phyloP scores from a whole-genome alignment of 2,797 vertebrate genomes.

The Balearica regulorum region DNA sequence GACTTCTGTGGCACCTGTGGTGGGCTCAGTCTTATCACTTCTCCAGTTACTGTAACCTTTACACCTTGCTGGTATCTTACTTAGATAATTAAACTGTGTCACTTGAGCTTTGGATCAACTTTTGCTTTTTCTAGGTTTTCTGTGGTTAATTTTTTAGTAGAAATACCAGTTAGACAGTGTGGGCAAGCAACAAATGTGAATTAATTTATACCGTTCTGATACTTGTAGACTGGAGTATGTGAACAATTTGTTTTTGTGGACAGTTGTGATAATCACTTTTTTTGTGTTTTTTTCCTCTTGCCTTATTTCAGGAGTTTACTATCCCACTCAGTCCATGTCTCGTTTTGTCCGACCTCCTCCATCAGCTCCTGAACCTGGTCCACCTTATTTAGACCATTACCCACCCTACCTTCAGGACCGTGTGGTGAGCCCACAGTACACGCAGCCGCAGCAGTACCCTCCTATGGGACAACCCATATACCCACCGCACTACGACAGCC shows the following conservation, averaged over 20 bases:
- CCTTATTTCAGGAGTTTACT: constrained; percentile 82
- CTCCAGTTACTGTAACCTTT: not conserved
- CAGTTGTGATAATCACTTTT: not conserved
- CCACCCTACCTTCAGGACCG: constrained; percentile 85
- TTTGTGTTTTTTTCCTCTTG: not conserved
- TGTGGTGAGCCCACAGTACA: constrained; percentile 77
- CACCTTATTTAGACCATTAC: constrained; percentile 89
- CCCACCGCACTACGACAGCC: constrained; percentile 84
- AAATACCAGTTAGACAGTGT: not conserved
- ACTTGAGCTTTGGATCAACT: not conserved
- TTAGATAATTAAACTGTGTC: not conserved
- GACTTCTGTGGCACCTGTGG: not conserved
- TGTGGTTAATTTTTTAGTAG: not conserved
- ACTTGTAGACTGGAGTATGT: not conserved
- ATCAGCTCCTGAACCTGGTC: constrained; percentile 79
- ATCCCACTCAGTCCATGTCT: constrained; percentile 84
- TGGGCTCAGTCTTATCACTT: not conserved
- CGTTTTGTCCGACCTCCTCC: constrained; percentile 87
- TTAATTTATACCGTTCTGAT: not conserved
- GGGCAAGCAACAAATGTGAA: not conserved
- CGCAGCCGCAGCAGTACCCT: constrained; percentile 83
- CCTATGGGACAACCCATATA: constrained; percentile 76
- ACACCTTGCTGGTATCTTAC: not conserved
- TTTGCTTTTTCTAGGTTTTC: not conserved
- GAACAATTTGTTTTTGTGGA: not conserved